Evolutionary conservation across 2,888 invertebrate genomes (phyloP).

Genomic region (Arge pagana): DNA sequence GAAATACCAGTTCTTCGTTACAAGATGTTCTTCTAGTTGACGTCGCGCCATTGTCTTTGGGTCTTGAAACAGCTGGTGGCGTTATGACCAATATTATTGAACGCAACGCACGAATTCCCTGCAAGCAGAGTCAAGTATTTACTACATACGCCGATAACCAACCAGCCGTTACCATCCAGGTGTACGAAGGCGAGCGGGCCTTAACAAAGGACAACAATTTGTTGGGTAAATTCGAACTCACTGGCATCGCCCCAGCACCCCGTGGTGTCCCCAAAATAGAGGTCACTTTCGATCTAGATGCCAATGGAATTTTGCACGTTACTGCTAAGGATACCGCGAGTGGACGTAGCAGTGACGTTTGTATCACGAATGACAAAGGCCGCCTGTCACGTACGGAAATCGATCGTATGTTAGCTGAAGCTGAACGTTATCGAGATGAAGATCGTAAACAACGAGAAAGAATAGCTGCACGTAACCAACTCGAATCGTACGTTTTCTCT

Average conservation of each 20-base stretch:
- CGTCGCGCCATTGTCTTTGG: conserved; percentile 89
- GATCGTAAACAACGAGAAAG: conserved; percentile 70
- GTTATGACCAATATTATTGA: conserved; percentile 97
- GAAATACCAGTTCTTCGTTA: conserved; percentile 83
- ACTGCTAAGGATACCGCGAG: conserved; percentile 62
- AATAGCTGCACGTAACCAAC: conserved; percentile 70
- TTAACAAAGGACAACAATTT: conserved; percentile 96
- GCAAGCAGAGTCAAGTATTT: conserved; percentile 95
- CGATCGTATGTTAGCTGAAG: conserved; percentile 74
- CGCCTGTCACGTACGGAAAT: conserved; percentile 78
- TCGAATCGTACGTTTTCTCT: conserved; percentile 71
- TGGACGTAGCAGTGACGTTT: conserved; percentile 75
- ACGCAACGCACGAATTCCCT: conserved; percentile 96
- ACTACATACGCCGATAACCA: conserved; percentile 98
- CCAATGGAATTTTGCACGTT: conserved; percentile 87
- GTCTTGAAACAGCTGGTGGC: conserved; percentile 90
- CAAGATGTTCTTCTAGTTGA: conserved; percentile 92
- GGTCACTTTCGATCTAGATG: conserved; percentile 87
- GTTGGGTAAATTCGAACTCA: conserved; percentile 95
- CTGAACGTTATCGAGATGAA: conserved; percentile 72
- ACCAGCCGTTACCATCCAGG: conserved; percentile 91
- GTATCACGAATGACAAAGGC: conserved; percentile 80
- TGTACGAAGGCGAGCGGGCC: conserved; percentile 92
- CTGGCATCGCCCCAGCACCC: conserved; percentile 93
- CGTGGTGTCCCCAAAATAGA: conserved; percentile 89